Evolutionary conservation across 2,797 vertebrate genomes (phyloP), one percentile per base, ranked within the genome.

Genomic region (Cyprinodon diabolis): DNA sequence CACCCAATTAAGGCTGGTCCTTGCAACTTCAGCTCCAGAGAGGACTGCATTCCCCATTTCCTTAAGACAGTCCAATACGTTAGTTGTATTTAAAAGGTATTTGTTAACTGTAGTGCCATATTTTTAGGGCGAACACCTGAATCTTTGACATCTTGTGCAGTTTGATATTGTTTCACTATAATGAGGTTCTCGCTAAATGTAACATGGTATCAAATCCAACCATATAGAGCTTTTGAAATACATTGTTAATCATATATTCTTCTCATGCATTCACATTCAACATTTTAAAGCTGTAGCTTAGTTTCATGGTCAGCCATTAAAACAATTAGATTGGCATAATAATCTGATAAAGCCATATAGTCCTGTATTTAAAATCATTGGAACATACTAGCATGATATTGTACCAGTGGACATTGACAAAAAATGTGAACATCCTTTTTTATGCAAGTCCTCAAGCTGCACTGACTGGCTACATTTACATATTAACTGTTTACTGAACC

Each of bases 1-100:
- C 88, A 87, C 87, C 91, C 93, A 94, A 95, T 95, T 94, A 95
- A 91, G 85, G 81, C 84, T 81, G 86, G 86, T 88, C 87, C 89
- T 91, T 90, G 86, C 92, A 92, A 89, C 90, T 89, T 87, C 83
- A 77, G 87, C 84, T 87, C 85, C 78, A 86, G 85, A 91, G 82
- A 91, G 90, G 88, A 86, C 88, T 85, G 81, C 58, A 85, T 86
- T 86, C 77, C 82, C 85, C 69, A 43, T 91, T 71, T 90, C 78
- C 89, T 92, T 79, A 91, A 93, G 89, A 86, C 82, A 91, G 81
- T 84, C 89, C 85, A 85, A 78, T 72, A 70, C 73, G 74, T 89
- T 90, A 88, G 88, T 87, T 86, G 86, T 89, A 82, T 90, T 92
- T 93, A 90, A 86, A 91, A 92, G 83, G 85, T 79, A 88, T 72